Evolutionary conservation across 2,888 invertebrate genomes (phyloP), one percentile per base, ranked within the genome.

Genomic region (Drosophila merina): DNA sequence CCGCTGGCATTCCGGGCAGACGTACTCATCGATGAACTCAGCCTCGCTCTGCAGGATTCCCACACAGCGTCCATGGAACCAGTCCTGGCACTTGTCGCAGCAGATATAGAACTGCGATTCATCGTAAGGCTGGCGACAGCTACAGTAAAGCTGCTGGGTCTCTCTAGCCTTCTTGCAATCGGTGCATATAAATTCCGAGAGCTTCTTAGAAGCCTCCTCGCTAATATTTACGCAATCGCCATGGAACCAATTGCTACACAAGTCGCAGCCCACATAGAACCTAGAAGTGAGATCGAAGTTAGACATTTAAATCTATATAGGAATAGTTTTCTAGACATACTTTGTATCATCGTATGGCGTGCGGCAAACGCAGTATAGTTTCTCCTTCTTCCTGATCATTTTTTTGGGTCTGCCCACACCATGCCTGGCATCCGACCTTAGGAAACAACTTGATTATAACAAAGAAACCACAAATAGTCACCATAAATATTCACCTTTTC

Each of bases 181-280:
- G 12, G 94, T 94, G 89, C 97, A 97, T 75, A 97, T 94, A 92
- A 97, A 99, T 90, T 97, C 97, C 50, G 97, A 96, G 92, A 99
- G 94, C 28, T 95, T 94, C 91, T 97, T 96, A 72, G 98, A 97
- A 93, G 96, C 96, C 90, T 96, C 96, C 92, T 98, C 98, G 0
- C 97, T 96, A 68, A 99, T 96, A 47, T 96, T 96, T 9, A 99
- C 98, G 91, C 99, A 99, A 80, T 96, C 96, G 1, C 98, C 98
- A 91, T 99, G 99, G 94, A 98, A 99, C 99, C 99, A 99, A 92
- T 98, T 98, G 89, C 97, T 97, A 92, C 99, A 99, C 88, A 97
- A 93, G 92, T 99, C 98, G 92, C 99, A 99, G 67, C 98, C 98
- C 76, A 99, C 97, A 92, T 99, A 99, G 92, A 99, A 99, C 91